Evolutionary conservation across 2,113 vertebrate species (phyloP).

Genomic region (Rhea pennata): DNA sequence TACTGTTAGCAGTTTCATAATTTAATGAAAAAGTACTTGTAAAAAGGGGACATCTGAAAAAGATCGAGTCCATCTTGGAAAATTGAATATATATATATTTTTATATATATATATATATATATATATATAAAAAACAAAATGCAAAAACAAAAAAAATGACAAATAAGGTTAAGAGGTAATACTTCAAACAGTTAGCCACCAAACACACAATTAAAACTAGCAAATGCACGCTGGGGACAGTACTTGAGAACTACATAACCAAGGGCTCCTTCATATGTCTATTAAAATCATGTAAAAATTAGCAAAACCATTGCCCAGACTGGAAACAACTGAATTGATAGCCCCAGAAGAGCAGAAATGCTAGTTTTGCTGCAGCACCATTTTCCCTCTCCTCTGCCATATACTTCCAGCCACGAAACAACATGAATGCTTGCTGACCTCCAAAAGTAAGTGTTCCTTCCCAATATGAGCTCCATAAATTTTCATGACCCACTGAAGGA

Average conservation of each 20-base stretch:
- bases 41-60: constrained; percentile 85
- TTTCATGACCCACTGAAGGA: constrained; percentile 57
- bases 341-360: constrained; percentile 67
- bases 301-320: constrained; percentile 76
- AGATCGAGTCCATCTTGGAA: constrained; percentile 80
- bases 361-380: constrained; percentile 79
- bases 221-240: constrained; percentile 78
- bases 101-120: constrained; percentile 68
- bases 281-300: constrained; percentile 75
- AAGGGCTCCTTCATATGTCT: constrained; percentile 79
- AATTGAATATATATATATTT: constrained; percentile 76
- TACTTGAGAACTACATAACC: constrained; percentile 75
- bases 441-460: constrained; percentile 53
- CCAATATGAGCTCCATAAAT: constrained; percentile 4
- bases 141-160: constrained; percentile 70
- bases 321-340: constrained; percentile 68
- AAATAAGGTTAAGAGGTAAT: constrained; percentile 82
- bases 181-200: constrained; percentile 80
- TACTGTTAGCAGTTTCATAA: constrained; percentile 83
- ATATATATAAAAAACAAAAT: constrained; percentile 76
- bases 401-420: constrained; percentile 54
- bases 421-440: constrained; percentile 29
- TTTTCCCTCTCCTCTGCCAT: constrained; percentile 60
- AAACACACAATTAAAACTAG: constrained; percentile 78
- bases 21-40: constrained; percentile 88